phyloP scores from a whole-genome alignment of 2,888 invertebrate species.

The Ennomos fuscantarius region DNA sequence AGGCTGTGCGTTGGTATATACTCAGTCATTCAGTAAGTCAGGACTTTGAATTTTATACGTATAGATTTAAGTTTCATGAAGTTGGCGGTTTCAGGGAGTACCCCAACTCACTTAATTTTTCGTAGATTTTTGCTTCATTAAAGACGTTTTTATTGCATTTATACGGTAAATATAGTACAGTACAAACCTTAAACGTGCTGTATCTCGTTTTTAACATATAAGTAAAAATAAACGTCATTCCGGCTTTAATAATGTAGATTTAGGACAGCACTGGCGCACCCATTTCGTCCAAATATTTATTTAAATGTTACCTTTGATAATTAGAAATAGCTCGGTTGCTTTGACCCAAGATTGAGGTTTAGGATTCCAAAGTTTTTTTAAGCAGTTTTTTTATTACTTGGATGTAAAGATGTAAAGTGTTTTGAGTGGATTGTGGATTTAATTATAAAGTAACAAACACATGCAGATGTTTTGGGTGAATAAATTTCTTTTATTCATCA shows the following conservation, averaged over 20 bases:
- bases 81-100: constrained; percentile 17
- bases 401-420: too few species aligned
- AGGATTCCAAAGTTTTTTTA: constrained; percentile 5
- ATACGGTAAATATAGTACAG: too few species aligned
- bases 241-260: constrained; percentile 32
- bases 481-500: too few species aligned
- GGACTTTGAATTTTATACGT: too few species aligned
- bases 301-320: constrained; percentile 26
- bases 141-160: too few species aligned
- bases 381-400: too few species aligned
- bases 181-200: constrained; percentile 6
- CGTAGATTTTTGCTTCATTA: not conserved
- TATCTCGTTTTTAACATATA: constrained; percentile 22
- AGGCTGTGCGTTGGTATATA: too few species aligned
- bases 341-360: constrained; percentile 5
- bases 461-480: too few species aligned
- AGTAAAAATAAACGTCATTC: constrained; percentile 21
- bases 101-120: constrained; percentile 8
- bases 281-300: constrained; percentile 34
- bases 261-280: constrained; percentile 33
- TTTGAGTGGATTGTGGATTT: too few species aligned
- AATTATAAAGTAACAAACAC: too few species aligned
- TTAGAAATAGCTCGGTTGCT: constrained; percentile 15
- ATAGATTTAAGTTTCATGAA: constrained; percentile 13
- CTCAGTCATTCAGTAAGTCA: too few species aligned